phyloP scores from a whole-genome alignment of 2,113 vertebrate species.

The Hydropotes inermis region DNA sequence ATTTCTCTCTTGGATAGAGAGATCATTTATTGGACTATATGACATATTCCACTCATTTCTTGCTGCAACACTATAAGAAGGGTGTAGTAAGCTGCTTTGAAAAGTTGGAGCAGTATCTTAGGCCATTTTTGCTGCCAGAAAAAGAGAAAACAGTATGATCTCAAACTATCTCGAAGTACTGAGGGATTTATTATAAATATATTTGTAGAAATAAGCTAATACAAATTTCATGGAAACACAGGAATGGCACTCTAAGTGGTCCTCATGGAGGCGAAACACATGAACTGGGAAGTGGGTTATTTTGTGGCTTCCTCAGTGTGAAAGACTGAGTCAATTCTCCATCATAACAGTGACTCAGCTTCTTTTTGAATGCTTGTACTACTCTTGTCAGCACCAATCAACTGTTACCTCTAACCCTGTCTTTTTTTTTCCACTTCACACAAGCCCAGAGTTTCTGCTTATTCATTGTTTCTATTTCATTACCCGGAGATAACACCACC shows the following conservation, averaged over 20 bases:
- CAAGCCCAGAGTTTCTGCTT: slow-evolving; percentile 28
- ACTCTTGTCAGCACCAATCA: neutral
- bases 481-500: neutral
- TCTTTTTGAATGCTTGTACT: neutral
- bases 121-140: neutral
- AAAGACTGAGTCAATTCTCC: neutral
- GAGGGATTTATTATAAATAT: neutral
- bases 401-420: neutral
- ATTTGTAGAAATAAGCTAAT: neutral
- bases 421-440: neutral
- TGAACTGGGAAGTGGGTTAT: neutral
- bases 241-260: neutral
- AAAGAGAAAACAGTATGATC: neutral
- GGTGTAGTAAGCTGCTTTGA: neutral
- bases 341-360: neutral
- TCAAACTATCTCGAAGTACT: neutral
- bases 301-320: neutral
- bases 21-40: neutral
- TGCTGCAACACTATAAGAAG: neutral
- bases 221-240: neutral
- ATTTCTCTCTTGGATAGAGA: neutral
- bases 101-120: neutral
- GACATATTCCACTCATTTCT: neutral
- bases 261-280: neutral
- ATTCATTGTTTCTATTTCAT: neutral